Percentiles rank a stretch among this genome's conserved stretches.
These are phyloP conservation scores for Astyanax mexicanus DNA, from an alignment of 2,797 vertebrate species.

Conservation along the genomic window DNA sequence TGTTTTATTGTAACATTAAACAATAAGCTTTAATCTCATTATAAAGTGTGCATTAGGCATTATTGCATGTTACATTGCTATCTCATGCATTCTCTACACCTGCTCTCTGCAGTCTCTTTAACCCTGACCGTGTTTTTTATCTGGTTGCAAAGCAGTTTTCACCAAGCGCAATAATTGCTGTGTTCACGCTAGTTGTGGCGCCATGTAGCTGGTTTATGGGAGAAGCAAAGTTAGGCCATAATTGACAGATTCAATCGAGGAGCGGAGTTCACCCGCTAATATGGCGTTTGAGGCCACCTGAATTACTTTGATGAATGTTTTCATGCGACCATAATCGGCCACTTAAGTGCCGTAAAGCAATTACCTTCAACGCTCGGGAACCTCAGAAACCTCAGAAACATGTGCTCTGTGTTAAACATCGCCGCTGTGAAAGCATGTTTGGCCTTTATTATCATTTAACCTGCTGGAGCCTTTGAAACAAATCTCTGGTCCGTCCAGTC, in stretches of 20 bases:
- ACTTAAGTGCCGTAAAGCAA: slow-evolving; percentile 46
- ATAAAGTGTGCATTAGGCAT: too few species aligned
- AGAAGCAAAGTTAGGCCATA: slow-evolving; percentile 20
- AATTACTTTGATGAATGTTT: slow-evolving; percentile 37
- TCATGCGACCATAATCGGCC: slow-evolving; percentile 41
- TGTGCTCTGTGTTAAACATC: slow-evolving; percentile 48
- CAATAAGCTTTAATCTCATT: too few species aligned
- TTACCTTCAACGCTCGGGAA: slow-evolving; percentile 31
- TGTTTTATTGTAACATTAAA: too few species aligned
- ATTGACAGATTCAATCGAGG: slow-evolving; percentile 42
- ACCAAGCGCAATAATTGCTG: slow-evolving; percentile 2
- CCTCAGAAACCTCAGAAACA: slow-evolving; percentile 39
- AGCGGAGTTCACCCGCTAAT: slow-evolving; percentile 34
- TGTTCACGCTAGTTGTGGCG: slow-evolving; percentile 30
- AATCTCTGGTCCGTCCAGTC: slow-evolving; percentile 28
- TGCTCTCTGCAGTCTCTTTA: slow-evolving; percentile 1
- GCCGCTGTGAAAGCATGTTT: slow-evolving; percentile 46
- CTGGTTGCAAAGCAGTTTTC: background rate
- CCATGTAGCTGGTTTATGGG: slow-evolving; percentile 39
- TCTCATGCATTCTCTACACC: background rate
- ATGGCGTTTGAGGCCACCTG: slow-evolving; percentile 13
- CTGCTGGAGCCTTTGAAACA: slow-evolving; percentile 43
- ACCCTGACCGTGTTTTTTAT: background rate
- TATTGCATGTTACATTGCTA: too few species aligned
- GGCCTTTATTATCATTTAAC: slow-evolving; percentile 48